Percentiles rank a stretch among this genome's conserved stretches.
phyloP scores from a whole-genome alignment of 1,140 invertebrate genomes.

The Rhizoglyphus robini region DNA sequence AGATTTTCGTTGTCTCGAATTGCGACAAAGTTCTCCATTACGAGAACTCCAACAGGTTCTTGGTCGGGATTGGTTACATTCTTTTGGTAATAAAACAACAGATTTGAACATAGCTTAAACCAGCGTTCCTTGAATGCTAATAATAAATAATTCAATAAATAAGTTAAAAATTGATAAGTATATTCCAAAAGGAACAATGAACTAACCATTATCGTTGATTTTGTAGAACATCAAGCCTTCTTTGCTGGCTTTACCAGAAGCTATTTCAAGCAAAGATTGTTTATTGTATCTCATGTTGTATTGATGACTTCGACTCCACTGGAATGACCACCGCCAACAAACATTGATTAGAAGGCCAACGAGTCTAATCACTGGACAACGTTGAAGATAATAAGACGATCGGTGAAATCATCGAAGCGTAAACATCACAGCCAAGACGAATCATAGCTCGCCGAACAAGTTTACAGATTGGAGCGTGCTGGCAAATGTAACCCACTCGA shows the following conservation, averaged over 20 bases:
- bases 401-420: too few species aligned
- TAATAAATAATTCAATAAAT: not conserved
- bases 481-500: too few species aligned
- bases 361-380: too few species aligned
- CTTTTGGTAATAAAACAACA: constrained; percentile 56
- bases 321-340: too few species aligned
- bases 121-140: constrained; percentile 51
- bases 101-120: constrained; percentile 53
- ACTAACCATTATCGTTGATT: not conserved
- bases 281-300: not conserved
- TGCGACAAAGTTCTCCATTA: constrained; percentile 50
- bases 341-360: too few species aligned
- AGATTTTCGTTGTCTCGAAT: constrained; percentile 46
- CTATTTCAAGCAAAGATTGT: not conserved
- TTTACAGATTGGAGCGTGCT: too few species aligned
- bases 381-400: too few species aligned
- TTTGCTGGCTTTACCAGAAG: not conserved
- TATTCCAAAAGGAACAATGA: not conserved
- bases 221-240: constrained; percentile 12
- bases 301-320: too few species aligned
- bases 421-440: too few species aligned
- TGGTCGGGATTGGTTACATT: constrained; percentile 51
- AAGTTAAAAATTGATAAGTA: not conserved
- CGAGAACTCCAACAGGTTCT: constrained; percentile 48
- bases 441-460: too few species aligned